These are phyloP conservation scores for Cancer borealis DNA, from an alignment of 2,888 invertebrate species.

Conservation along the genomic window DNA sequence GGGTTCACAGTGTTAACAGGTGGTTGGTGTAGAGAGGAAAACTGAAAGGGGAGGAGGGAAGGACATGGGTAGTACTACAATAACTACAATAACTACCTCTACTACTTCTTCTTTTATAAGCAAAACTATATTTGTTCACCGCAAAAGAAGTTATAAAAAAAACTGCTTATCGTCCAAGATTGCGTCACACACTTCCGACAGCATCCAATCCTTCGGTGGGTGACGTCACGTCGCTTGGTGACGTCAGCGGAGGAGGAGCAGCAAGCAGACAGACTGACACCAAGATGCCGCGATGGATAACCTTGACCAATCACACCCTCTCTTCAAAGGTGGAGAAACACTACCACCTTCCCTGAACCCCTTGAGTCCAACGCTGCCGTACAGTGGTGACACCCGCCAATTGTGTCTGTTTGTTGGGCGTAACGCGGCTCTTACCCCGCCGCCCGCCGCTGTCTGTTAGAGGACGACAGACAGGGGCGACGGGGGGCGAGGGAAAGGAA, in stretches of 20 bases:
- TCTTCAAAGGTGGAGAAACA: neutral
- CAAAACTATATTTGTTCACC: neutral
- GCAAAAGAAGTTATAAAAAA: neutral
- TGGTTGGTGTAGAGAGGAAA: neutral
- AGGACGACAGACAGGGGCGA: neutral
- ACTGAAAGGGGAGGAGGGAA: no score
- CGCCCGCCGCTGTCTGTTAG: conserved; percentile 8
- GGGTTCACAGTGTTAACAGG: neutral
- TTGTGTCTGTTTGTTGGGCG: neutral
- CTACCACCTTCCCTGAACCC: neutral
- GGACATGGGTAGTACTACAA: neutral
- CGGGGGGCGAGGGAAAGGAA: neutral
- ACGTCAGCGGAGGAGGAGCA: neutral
- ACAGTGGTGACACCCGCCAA: neutral
- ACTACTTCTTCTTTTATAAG: neutral
- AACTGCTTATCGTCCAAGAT: neutral
- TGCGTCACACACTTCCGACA: neutral
- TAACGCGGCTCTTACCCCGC: neutral
- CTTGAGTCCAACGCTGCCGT: neutral
- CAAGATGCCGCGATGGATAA: neutral
- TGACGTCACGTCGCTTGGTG: neutral
- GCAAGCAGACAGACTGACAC: neutral
- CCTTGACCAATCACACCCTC: neutral
- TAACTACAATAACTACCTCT: neutral
- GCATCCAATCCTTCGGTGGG: neutral